Evolutionary conservation across 2,113 vertebrate genomes (phyloP).

Genomic region (Solea senegalensis): DNA sequence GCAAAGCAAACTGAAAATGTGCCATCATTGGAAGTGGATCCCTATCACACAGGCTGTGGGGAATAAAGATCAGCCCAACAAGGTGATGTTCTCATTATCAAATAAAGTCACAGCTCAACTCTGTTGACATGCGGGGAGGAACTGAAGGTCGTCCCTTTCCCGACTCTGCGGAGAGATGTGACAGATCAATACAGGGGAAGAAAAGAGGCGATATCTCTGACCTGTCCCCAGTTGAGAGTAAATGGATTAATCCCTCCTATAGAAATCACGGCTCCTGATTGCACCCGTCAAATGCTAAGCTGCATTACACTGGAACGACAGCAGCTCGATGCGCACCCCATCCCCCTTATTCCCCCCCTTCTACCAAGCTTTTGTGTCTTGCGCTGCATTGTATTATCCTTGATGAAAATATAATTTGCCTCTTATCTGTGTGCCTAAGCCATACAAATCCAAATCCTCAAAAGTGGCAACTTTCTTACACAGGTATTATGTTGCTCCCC

Average conservation of each 20-base stretch:
- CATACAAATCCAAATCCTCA: conserved; percentile 96
- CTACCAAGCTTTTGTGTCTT: conserved; percentile 88
- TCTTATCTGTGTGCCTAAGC: conserved; percentile 97
- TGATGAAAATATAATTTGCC: conserved; percentile 99
- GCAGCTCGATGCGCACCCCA: conserved; percentile 92
- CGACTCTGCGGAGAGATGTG: conserved; percentile 83
- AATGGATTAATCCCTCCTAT: conserved; percentile 96
- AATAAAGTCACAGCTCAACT: conserved; percentile 77
- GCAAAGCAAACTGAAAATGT: conserved; percentile 38
- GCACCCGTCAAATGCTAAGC: conserved; percentile 93
- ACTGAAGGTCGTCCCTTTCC: conserved; percentile 74
- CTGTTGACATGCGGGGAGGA: conserved; percentile 63
- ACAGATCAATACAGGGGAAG: conserved; percentile 89
- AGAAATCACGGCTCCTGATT: conserved; percentile 96
- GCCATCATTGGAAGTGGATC: conserved; percentile 39
- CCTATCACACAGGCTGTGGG: conserved; percentile 40
- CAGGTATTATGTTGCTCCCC: conserved; percentile 92
- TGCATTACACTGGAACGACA: conserved; percentile 94
- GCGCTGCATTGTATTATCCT: conserved; percentile 91
- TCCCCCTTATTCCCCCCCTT: conserved; percentile 52
- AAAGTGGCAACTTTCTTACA: conserved; percentile 94
- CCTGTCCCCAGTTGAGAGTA: conserved; percentile 88
- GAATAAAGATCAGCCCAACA: conserved; percentile 72
- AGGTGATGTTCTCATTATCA: conserved; percentile 80
- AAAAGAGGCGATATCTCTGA: conserved; percentile 79